Percentiles rank a stretch among this genome's conserved stretches.
Conservation (phyloP, 2,888 invertebrate genomes). For the Drosophila neonasuta region DNA sequence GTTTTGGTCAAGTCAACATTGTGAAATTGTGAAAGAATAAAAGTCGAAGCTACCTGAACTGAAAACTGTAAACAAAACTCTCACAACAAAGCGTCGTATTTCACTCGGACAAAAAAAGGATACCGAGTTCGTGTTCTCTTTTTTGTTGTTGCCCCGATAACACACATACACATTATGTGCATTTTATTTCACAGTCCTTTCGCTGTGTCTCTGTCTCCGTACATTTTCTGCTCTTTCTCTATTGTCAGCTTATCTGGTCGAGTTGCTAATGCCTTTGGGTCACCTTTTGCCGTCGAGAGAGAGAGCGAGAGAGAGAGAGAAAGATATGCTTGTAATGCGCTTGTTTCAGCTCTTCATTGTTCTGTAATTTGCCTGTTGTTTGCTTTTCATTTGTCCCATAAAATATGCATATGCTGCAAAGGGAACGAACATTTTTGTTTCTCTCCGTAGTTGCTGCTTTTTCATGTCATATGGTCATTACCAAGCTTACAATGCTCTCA, state of each 20-base stretch:
- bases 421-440: neutral
- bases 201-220: constrained; percentile 31
- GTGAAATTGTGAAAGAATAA: neutral
- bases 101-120: constrained; percentile 49
- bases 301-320: no score
- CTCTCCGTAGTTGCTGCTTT: neutral
- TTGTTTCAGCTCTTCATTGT: constrained; percentile 67
- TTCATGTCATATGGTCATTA: constrained; percentile 29
- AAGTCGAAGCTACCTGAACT: constrained; percentile 27
- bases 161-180: constrained; percentile 40
- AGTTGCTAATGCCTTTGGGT: constrained; percentile 70
- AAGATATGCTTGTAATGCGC: constrained; percentile 72
- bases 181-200: constrained; percentile 38
- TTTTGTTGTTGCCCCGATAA: constrained; percentile 40
- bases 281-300: constrained; percentile 44
- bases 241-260: constrained; percentile 26
- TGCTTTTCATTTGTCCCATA: constrained; percentile 65
- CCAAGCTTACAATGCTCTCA: neutral
- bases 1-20: constrained; percentile 49
- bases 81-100: constrained; percentile 39
- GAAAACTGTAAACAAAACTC: constrained; percentile 3
- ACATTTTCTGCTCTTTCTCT: constrained; percentile 1
- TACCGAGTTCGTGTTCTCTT: constrained; percentile 8
- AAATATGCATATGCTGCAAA: constrained; percentile 60
- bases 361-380: constrained; percentile 69